Conservation (phyloP, 2,797 vertebrate species). For the Scomberomorus guttatus region DNA sequence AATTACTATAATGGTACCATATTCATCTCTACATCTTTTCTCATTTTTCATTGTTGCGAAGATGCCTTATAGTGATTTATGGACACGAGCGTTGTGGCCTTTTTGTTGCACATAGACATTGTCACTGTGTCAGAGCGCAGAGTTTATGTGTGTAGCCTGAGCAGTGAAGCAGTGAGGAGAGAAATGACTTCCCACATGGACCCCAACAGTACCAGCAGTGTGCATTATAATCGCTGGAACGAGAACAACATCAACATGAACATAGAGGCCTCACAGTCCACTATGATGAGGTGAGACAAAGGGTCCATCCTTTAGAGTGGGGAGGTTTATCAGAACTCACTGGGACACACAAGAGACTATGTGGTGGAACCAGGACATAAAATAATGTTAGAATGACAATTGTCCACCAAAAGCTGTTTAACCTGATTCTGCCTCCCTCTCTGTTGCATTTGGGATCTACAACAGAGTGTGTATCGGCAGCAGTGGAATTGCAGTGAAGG, state of each 20-base stretch:
- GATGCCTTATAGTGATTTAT: no score
- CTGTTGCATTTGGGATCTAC: constrained; percentile 76
- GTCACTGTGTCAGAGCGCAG: background rate
- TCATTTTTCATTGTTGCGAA: no score
- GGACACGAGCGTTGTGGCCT: background rate
- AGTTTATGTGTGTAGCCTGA: constrained; percentile 15
- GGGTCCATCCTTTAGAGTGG: background rate
- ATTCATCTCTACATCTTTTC: no score
- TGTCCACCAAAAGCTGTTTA: background rate
- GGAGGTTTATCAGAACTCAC: background rate
- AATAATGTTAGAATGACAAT: background rate
- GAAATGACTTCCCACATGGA: constrained; percentile 57
- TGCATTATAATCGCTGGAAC: constrained; percentile 88
- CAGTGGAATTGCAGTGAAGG: constrained; percentile 82
- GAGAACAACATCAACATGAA: constrained; percentile 85
- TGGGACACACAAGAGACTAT: background rate
- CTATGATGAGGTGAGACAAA: constrained; percentile 78
- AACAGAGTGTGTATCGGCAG: constrained; percentile 81
- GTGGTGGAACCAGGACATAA: background rate
- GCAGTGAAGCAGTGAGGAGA: constrained; percentile 4
- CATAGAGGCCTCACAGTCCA: constrained; percentile 62
- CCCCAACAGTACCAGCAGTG: constrained; percentile 19
- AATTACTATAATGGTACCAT: no score
- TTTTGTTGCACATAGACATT: background rate
- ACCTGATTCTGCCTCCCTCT: background rate